These are phyloP conservation scores for Meteorus cinctellus DNA, from an alignment of 2,888 invertebrate species.

Conservation along the genomic window DNA sequence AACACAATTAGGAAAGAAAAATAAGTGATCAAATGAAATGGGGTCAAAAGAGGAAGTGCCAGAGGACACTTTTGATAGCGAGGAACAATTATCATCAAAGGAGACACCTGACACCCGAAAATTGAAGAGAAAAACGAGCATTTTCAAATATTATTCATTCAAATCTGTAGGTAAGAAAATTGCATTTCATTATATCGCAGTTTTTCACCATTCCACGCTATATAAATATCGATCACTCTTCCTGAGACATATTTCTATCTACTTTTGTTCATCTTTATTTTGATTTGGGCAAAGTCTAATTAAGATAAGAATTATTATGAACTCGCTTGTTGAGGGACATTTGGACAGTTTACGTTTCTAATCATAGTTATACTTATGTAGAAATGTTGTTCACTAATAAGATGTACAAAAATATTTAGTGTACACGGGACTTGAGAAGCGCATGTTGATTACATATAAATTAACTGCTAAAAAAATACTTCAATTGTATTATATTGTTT, in stretches of 20 bases:
- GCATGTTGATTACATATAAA: neutral
- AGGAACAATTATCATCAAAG: slow-evolving; percentile 28
- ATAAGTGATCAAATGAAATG: slow-evolving; percentile 4
- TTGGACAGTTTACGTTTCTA: too few relatives aligned
- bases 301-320: neutral
- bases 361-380: too few relatives aligned
- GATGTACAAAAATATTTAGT: neutral
- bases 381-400: neutral
- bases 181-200: neutral
- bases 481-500: neutral
- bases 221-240: too few relatives aligned
- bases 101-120: slow-evolving; percentile 54
- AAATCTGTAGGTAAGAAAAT: slow-evolving; percentile 61
- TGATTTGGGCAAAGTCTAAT: neutral
- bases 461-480: neutral
- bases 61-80: slow-evolving; percentile 52
- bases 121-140: slow-evolving; percentile 64
- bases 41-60: neutral
- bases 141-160: slow-evolving; percentile 65
- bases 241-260: too few relatives aligned
- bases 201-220: too few relatives aligned
- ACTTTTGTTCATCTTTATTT: neutral
- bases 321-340: too few relatives aligned
- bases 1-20: neutral
- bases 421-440: neutral